Evolutionary conservation across 2,888 invertebrate species (phyloP).

Genomic region (Pelosia muscerda): DNA sequence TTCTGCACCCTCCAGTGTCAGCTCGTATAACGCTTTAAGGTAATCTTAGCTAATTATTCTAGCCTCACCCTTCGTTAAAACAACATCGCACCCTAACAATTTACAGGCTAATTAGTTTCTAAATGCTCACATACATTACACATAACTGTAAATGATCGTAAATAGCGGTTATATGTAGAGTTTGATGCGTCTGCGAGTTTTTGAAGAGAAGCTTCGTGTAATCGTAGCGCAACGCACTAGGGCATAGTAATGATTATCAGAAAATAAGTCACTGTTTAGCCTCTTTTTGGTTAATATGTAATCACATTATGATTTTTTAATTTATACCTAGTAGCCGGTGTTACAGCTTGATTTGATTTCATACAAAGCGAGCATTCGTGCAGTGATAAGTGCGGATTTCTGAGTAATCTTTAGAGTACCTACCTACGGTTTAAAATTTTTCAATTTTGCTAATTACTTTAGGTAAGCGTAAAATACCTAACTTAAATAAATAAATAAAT

Average conservation of each 20-base stretch:
- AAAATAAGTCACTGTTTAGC: no score
- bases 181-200: background rate
- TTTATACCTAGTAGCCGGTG: no score
- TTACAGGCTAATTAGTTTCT: conserved; percentile 67
- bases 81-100: conserved; percentile 69
- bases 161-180: conserved; percentile 27
- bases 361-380: no score
- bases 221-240: background rate
- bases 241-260: no score
- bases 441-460: no score
- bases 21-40: conserved; percentile 58
- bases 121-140: conserved; percentile 46
- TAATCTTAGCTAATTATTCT: conserved; percentile 69
- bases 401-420: no score
- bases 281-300: no score
- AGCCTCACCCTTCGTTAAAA: conserved; percentile 65
- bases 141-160: conserved; percentile 47
- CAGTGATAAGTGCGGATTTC: no score
- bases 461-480: no score
- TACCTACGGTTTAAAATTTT: no score
- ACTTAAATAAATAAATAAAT: no score
- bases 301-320: conserved; percentile 2
- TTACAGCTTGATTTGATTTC: no score
- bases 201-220: background rate
- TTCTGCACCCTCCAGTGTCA: conserved; percentile 57